Base-by-base conservation (phyloP, 92 coral and sea anemone species). In the Paramuricea clavata region DNA sequence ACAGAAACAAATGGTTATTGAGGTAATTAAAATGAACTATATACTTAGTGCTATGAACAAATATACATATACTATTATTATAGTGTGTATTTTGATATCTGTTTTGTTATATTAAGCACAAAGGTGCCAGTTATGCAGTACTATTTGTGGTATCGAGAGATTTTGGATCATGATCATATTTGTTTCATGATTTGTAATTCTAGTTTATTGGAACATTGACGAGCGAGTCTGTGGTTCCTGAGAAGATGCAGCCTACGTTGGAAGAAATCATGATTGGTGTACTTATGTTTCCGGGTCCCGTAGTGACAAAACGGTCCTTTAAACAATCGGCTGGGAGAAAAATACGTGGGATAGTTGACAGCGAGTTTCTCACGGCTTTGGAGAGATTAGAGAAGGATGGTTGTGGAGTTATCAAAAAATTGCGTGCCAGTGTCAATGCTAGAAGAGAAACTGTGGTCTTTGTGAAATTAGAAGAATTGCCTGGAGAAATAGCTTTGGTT, bases 1-100 rank as follows among this genome's bases (percentile, higher is more conserved):
- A 10, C 92, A 89, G 67, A 83, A 89, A 50, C 78, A 89, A 34
- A 83, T 88, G 73, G 79, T 85, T 25, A 83, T 89, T 78, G 88
- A 88, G 34, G 88, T 88, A 74, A 43, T 56, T 56, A 23, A n/a
- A 56, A 23, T n/a, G n/a, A n/a, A n/a, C n/a, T n/a, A n/a, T n/a
- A n/a, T n/a, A n/a, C n/a, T n/a, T n/a, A n/a, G n/a, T n/a, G n/a
- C n/a, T 56, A 16, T 56, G 64, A n/a, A 17, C 9, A 56, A 21
- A 5, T 23, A n/a, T n/a, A 16, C 7, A 56, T 17, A 23, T 23
- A 16, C 5, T 4, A 10, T 39, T 21, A 56, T 56, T 56, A 5
- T 56, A n/a, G n/a, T n/a, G n/a, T 2, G 23, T 0, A n/a, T 56
- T 56, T 15, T 56, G 6, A 56, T 8, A 17, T 56, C 26, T 19